These are phyloP conservation scores for Mustela nigripes DNA, from an alignment of 2,113 vertebrate genomes.

Conservation along the genomic window DNA sequence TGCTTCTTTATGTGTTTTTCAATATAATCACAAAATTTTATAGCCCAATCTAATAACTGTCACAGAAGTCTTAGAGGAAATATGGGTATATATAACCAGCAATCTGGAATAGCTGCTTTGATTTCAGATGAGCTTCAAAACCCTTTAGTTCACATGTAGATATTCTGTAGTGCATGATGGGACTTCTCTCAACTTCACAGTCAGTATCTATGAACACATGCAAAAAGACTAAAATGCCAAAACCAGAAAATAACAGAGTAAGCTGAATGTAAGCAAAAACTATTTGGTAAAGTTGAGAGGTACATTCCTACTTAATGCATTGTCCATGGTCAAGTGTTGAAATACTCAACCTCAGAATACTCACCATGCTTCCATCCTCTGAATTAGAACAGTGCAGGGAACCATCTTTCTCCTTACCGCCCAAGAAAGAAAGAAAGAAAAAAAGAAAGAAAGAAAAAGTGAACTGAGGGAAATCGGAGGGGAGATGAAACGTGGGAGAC, in stretches of 20 bases:
- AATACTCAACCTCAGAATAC: neutral
- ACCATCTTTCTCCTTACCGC: neutral
- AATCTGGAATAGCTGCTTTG: constrained; percentile 9
- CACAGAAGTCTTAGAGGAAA: constrained; percentile 51
- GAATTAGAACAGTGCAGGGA: neutral
- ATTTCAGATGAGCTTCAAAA: constrained; percentile 51
- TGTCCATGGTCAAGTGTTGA: neutral
- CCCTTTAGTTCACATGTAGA: neutral
- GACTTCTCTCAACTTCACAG: neutral
- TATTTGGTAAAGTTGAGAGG: neutral
- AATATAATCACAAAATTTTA: constrained; percentile 66
- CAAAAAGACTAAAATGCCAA: neutral
- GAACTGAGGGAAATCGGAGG: too few species aligned
- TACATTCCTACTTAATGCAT: neutral
- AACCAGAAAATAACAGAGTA: neutral
- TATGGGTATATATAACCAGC: neutral
- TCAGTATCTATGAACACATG: neutral
- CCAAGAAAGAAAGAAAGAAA: neutral
- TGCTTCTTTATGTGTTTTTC: constrained; percentile 64
- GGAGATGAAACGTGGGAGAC: too few species aligned
- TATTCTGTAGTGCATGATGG: neutral
- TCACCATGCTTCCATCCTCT: neutral
- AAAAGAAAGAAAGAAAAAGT: neutral
- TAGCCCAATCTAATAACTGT: constrained; percentile 54
- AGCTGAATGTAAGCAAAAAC: neutral